Percentiles rank a stretch among this genome's conserved stretches.
These are phyloP conservation scores for Laterallus jamaicensis DNA, from an alignment of 2,113 vertebrate genomes.

Conservation along the genomic window DNA sequence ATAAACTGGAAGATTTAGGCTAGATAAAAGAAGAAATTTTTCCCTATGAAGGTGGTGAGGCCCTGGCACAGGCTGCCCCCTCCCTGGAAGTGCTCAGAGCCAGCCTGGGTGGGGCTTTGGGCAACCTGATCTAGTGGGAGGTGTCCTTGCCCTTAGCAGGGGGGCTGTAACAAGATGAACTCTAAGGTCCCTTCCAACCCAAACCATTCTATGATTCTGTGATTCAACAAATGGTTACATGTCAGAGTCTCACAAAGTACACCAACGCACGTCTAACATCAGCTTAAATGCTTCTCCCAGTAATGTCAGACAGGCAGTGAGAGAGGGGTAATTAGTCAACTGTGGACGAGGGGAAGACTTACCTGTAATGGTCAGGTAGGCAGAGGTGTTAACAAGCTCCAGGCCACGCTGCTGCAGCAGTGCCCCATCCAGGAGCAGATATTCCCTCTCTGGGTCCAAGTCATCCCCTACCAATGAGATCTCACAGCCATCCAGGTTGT, in stretches of 20 bases:
- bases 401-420: slow-evolving; percentile 88
- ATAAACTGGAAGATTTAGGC: no score
- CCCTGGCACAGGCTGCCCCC: no score
- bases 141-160: no score
- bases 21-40: no score
- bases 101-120: no score
- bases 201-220: no score
- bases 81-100: no score
- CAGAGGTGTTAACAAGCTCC: slow-evolving; percentile 93
- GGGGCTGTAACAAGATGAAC: no score
- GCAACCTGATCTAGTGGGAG: no score
- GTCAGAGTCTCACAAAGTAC: background rate
- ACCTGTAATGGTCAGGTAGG: slow-evolving; percentile 94
- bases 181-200: no score
- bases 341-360: background rate
- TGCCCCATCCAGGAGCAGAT: slow-evolving; percentile 87
- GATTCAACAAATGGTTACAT: background rate
- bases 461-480: slow-evolving; percentile 93
- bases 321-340: background rate
- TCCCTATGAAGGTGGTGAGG: no score
- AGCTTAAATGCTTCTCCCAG: background rate
- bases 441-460: slow-evolving; percentile 89
- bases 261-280: background rate
- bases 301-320: background rate
- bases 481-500: slow-evolving; percentile 95